A percentile compares a stretch with the other conserved stretches of the same genome.
Conservation (phyloP, 1,140 invertebrate species). For the Zaprionus ghesquierei region DNA sequence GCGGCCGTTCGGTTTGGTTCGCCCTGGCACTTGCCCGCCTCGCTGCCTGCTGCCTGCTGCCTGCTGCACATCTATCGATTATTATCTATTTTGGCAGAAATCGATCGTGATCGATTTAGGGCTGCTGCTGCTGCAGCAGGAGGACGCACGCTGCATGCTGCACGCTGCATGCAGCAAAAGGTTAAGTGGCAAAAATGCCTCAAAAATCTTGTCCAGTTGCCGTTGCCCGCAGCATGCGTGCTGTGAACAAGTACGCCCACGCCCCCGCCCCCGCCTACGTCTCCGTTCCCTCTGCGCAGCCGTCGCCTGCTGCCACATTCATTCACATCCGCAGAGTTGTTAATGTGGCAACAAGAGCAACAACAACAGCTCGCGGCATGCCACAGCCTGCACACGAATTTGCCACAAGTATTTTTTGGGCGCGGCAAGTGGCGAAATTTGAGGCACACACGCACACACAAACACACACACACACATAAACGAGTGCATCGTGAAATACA, state of each 20-base stretch:
- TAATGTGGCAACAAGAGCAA: constrained; percentile 45
- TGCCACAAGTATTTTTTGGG: constrained; percentile 11
- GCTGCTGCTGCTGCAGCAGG: constrained; percentile 7
- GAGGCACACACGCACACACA: not conserved
- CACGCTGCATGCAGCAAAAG: constrained; percentile 17
- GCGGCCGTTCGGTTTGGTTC: constrained; percentile 7
- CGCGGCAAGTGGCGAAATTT: constrained; percentile 19
- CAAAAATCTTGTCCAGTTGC: constrained; percentile 25
- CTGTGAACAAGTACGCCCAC: constrained; percentile 17
- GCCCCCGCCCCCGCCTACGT: not conserved
- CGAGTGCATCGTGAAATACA: not conserved
- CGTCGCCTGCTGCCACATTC: constrained; percentile 6
- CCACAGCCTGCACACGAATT: constrained; percentile 14
- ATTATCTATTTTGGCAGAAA: constrained; percentile 68
- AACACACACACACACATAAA: not conserved
- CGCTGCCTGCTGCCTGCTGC: too few species aligned
- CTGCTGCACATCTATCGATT: constrained; percentile 37
- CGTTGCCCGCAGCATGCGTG: constrained; percentile 35
- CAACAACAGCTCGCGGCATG: constrained; percentile 13
- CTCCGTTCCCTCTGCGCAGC: not conserved
- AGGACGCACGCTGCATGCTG: constrained; percentile 10
- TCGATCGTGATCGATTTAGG: constrained; percentile 69
- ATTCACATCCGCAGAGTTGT: constrained; percentile 40
- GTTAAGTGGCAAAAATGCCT: constrained; percentile 44
- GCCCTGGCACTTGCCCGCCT: constrained; percentile 23